Conservation (phyloP, 2,797 vertebrate species). For the Sternotherus odoratus region DNA sequence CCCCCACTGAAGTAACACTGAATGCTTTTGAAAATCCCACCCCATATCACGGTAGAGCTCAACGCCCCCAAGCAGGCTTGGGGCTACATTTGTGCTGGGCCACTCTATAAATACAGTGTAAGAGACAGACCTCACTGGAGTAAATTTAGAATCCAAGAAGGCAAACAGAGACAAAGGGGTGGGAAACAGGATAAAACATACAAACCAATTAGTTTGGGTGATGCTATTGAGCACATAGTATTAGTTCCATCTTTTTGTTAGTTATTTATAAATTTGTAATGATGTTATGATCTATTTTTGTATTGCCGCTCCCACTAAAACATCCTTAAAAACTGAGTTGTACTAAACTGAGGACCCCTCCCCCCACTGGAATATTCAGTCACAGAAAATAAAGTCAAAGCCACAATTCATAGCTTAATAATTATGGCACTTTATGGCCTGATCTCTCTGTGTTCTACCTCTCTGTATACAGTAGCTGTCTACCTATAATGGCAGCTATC, state of each 20-base stretch:
- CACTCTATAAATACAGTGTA: neutral
- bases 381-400: conserved; percentile 1
- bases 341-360: neutral
- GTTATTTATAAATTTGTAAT: neutral
- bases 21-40: neutral
- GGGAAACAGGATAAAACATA: neutral
- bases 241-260: neutral
- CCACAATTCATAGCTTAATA: neutral
- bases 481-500: neutral
- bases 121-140: neutral
- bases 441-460: neutral
- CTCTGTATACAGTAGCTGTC: neutral
- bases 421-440: neutral
- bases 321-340: neutral
- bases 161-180: neutral
- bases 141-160: conserved; percentile 10
- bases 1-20: neutral
- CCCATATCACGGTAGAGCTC: neutral
- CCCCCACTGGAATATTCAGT: neutral
- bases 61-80: neutral
- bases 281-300: neutral
- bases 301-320: neutral
- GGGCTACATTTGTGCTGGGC: neutral
- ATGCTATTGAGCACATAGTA: neutral
- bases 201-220: neutral